Conservation (phyloP, 1,140 invertebrate species). For the Drosophila grimshawi region DNA sequence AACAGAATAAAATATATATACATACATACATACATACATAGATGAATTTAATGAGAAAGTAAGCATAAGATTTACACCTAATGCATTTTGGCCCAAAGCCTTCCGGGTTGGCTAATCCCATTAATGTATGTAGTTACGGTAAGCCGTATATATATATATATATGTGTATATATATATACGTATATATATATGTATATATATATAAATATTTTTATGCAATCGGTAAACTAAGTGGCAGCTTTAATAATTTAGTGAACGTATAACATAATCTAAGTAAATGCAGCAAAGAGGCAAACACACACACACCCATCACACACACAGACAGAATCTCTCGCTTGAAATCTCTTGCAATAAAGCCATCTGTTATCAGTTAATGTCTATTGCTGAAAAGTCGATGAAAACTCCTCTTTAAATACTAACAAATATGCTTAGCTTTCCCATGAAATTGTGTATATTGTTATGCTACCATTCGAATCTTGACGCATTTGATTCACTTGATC, state of each 20-base stretch:
- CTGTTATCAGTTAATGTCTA: conserved; percentile 19
- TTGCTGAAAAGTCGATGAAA: conserved; percentile 3
- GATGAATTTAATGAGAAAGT: conserved; percentile 63
- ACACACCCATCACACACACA: conserved; percentile 25
- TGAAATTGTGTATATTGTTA: background rate
- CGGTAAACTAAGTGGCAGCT: conserved; percentile 82
- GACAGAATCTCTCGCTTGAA: conserved; percentile 47
- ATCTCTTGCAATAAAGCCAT: conserved; percentile 65
- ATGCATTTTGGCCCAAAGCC: conserved; percentile 29
- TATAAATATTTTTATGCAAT: conserved; percentile 70
- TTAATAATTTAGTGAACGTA: conserved; percentile 83
- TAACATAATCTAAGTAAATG: conserved; percentile 67
- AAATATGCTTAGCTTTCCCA: background rate
- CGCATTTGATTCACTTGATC: conserved; percentile 2
- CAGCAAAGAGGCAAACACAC: conserved; percentile 34
- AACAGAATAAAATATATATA: conserved; percentile 26
- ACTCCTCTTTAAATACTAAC: background rate
- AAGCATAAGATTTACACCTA: conserved; percentile 48
- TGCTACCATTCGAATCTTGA: background rate
- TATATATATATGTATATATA: conserved; percentile 55
- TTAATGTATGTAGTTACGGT: conserved; percentile 26
- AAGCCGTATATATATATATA: conserved; percentile 29
- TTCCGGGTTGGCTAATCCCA: conserved; percentile 12
- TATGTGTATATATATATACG: conserved; percentile 37
- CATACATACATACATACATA: conserved; percentile 25